phyloP scores from a whole-genome alignment of 2,113 vertebrate species.

The Oophaga pumilio region DNA sequence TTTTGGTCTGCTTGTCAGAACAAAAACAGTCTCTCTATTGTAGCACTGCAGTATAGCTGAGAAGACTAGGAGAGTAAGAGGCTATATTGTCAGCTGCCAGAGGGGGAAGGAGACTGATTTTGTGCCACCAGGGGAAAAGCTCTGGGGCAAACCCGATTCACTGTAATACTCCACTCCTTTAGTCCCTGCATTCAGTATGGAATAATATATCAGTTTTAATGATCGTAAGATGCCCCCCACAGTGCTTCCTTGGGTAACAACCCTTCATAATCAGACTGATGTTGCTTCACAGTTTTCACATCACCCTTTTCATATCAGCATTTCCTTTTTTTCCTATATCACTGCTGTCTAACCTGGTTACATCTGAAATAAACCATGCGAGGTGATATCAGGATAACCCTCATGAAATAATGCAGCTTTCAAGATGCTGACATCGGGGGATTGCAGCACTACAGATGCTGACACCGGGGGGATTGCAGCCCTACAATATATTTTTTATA shows the following conservation, averaged over 20 bases:
- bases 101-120: too few species aligned
- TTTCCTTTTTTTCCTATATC: background rate
- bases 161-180: background rate
- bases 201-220: background rate
- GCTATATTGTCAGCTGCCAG: too few species aligned
- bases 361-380: slow-evolving; percentile 16
- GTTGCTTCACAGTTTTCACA: background rate
- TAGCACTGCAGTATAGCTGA: too few species aligned
- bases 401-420: background rate
- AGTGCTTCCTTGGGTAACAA: background rate
- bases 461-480: background rate
- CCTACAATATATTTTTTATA: background rate
- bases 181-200: background rate
- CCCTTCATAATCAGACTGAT: background rate
- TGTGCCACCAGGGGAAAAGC: too few species aligned
- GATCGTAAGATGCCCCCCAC: background rate
- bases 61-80: too few species aligned
- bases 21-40: too few species aligned
- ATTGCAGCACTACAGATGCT: background rate
- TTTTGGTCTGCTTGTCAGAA: too few species aligned
- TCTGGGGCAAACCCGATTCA: too few species aligned
- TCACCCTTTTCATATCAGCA: background rate
- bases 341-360: background rate
- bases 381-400: slow-evolving; percentile 27
- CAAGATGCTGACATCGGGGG: background rate